phyloP scores from a whole-genome alignment of 2,888 invertebrate genomes.

The Leucozona laternaria region DNA sequence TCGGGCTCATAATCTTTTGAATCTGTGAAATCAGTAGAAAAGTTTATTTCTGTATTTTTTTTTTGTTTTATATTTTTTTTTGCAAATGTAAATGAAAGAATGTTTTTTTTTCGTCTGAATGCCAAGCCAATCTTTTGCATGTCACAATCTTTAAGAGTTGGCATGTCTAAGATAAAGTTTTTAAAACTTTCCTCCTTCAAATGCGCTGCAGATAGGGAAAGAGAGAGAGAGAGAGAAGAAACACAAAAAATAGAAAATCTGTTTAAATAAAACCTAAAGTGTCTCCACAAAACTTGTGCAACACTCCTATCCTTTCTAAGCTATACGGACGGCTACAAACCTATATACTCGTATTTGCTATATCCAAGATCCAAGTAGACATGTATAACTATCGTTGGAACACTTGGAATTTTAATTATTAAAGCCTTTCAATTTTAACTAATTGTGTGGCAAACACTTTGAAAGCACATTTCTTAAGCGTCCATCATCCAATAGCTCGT shows the following conservation, averaged over 20 bases:
- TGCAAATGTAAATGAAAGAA: constrained; percentile 3
- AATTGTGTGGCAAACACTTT: constrained; percentile 54
- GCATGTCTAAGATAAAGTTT: constrained; percentile 21
- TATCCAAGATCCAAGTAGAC: neutral
- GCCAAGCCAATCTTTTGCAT: constrained; percentile 28
- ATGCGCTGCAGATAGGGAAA: constrained; percentile 2
- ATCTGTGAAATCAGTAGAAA: constrained; percentile 26
- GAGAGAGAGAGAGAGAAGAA: neutral
- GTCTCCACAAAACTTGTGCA: constrained; percentile 32
- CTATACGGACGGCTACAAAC: neutral
- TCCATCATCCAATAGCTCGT: constrained; percentile 25
- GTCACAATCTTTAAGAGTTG: constrained; percentile 31
- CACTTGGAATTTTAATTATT: constrained; percentile 56
- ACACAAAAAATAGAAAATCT: constrained; percentile 18
- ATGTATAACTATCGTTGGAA: neutral
- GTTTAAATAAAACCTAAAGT: constrained; percentile 32
- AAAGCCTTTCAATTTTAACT: constrained; percentile 67
- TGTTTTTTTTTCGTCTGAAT: neutral
- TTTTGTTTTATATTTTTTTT: neutral
- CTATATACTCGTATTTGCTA: neutral
- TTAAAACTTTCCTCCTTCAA: constrained; percentile 17
- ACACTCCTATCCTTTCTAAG: neutral
- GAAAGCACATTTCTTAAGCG: constrained; percentile 38
- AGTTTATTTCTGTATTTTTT: neutral
- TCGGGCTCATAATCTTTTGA: constrained; percentile 1